Evolutionary conservation across 2,888 invertebrate species (phyloP).

Genomic region (Cosmia pyralina): DNA sequence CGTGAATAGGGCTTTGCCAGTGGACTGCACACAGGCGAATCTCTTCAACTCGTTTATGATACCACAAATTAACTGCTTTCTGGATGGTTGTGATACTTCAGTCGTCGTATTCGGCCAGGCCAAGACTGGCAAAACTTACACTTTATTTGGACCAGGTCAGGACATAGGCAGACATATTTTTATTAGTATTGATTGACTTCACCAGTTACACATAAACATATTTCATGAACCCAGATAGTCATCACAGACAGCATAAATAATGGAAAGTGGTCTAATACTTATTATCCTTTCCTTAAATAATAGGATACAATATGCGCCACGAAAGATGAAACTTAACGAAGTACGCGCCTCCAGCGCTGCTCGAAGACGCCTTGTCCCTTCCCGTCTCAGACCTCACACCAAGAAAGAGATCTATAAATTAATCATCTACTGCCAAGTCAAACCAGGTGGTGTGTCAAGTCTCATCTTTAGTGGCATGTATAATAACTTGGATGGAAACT

Average conservation of each 20-base stretch:
- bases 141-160: slow-evolving; percentile 93
- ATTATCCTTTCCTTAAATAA: neutral
- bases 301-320: no score
- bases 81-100: slow-evolving; percentile 94
- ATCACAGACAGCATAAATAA: neutral
- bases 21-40: slow-evolving; percentile 91
- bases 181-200: neutral
- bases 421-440: no score
- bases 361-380: no score
- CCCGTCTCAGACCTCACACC: no score
- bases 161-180: slow-evolving; percentile 12
- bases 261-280: neutral
- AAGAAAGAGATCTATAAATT: no score
- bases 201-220: neutral
- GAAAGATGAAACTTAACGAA: no score
- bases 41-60: slow-evolving; percentile 92
- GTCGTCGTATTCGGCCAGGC: slow-evolving; percentile 92
- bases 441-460: no score
- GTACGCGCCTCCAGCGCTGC: no score
- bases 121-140: slow-evolving; percentile 93
- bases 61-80: slow-evolving; percentile 92
- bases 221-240: neutral
- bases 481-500: neutral
- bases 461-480: no score
- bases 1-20: slow-evolving; percentile 88